Conservation (phyloP, 2,888 invertebrate genomes). For the Xylota sylvarum region DNA sequence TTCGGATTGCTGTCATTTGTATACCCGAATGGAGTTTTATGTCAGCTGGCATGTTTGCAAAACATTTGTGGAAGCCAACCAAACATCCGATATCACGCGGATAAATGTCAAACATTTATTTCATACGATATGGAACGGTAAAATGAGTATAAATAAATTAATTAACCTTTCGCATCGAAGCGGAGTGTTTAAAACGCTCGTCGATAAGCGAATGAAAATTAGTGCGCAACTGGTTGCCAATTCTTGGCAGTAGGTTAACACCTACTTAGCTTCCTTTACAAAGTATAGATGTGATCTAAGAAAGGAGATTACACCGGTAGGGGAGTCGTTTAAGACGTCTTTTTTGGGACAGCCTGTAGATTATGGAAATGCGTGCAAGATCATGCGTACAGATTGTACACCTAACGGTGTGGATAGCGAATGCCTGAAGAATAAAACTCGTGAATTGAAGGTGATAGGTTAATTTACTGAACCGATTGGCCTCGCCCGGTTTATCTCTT, state of each 20-base stretch:
- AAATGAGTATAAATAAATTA: conserved; percentile 62
- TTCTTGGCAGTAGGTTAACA: conserved; percentile 53
- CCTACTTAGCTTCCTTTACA: conserved; percentile 58
- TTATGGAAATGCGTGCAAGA: background rate
- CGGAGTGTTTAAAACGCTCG: conserved; percentile 21
- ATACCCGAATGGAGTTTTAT: conserved; percentile 48
- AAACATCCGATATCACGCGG: conserved; percentile 42
- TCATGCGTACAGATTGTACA: background rate
- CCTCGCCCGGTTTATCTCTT: no score
- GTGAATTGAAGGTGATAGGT: background rate
- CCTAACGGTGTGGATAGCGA: background rate
- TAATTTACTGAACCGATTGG: background rate
- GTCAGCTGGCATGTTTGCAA: conserved; percentile 58
- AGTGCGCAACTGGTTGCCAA: conserved; percentile 2
- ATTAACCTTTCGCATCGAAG: conserved; percentile 50
- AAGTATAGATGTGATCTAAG: conserved; percentile 12
- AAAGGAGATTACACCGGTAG: background rate
- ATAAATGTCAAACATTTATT: conserved; percentile 66
- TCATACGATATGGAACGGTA: conserved; percentile 66
- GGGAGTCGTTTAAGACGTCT: background rate
- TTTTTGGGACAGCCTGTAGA: background rate
- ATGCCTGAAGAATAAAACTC: background rate
- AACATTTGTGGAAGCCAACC: conserved; percentile 54
- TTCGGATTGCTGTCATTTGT: conserved; percentile 74
- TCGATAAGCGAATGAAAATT: conserved; percentile 32